Percentiles rank a stretch among this genome's conserved stretches.
These are phyloP conservation scores for Siphamia tubifer DNA, from an alignment of 2,113 vertebrate species.

Conservation along the genomic window DNA sequence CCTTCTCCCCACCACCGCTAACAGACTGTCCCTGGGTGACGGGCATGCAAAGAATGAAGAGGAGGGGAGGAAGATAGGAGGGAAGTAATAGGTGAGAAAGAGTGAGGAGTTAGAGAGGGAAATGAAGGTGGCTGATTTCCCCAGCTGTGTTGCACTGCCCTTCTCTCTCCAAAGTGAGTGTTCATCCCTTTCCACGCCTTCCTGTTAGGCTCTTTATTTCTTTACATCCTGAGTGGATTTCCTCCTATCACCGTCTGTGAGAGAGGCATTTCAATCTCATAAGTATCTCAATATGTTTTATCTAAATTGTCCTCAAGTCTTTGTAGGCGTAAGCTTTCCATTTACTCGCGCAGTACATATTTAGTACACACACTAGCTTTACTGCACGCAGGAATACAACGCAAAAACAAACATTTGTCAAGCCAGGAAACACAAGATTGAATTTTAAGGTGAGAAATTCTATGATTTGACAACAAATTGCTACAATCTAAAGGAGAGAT, in stretches of 20 bases:
- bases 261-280: background rate
- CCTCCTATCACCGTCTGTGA: background rate
- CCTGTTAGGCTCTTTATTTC: background rate
- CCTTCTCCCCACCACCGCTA: slow-evolving; percentile 34
- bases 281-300: background rate
- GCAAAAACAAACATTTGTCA: background rate
- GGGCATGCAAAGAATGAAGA: slow-evolving; percentile 35
- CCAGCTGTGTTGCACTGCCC: slow-evolving; percentile 16
- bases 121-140: slow-evolving; percentile 38
- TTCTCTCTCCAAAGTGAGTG: background rate
- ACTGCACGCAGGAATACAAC: background rate
- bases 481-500: background rate
- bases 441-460: too few relatives aligned
- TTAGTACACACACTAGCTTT: background rate
- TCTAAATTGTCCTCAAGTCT: background rate
- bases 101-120: slow-evolving; percentile 19
- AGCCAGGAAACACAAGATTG: background rate
- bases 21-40: slow-evolving; percentile 61
- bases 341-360: too few relatives aligned
- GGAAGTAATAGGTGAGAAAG: slow-evolving; percentile 27
- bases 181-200: background rate
- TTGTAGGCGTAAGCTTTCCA: background rate
- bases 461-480: too few relatives aligned
- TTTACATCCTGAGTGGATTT: background rate
- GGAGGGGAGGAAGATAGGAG: slow-evolving; percentile 32